A percentile compares a stretch with the other conserved stretches of the same genome.
These are phyloP conservation scores for Andrena camellia DNA, from an alignment of 2,888 invertebrate species.

Conservation along the genomic window DNA sequence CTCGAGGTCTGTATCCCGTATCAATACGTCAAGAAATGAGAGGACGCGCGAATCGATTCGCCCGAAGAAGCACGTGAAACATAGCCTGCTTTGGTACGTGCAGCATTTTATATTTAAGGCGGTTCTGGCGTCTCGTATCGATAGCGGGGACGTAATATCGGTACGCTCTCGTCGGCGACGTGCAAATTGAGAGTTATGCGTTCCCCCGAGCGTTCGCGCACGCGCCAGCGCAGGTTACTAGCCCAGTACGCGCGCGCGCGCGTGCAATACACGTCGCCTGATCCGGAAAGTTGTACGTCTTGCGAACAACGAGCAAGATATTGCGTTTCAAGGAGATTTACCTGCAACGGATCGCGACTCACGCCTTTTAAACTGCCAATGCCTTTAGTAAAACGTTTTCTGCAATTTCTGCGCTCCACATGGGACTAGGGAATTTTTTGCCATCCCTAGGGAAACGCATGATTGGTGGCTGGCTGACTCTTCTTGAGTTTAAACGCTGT, in stretches of 20 bases:
- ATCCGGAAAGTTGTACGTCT: conserved; percentile 62
- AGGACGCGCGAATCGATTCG: conserved; percentile 3
- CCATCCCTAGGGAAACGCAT: background rate
- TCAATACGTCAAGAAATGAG: too few species aligned
- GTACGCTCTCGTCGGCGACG: conserved; percentile 38
- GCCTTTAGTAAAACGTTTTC: background rate
- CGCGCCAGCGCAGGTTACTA: conserved; percentile 44
- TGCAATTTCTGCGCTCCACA: background rate
- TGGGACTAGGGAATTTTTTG: background rate
- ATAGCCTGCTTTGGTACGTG: conserved; percentile 44
- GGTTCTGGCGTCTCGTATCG: conserved; percentile 40
- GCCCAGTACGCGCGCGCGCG: background rate
- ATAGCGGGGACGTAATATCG: conserved; percentile 63
- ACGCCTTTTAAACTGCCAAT: conserved; percentile 12
- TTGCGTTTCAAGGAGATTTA: conserved; percentile 69
- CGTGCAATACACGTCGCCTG: conserved; percentile 59
- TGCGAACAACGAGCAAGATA: conserved; percentile 61
- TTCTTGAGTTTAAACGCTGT: too few species aligned
- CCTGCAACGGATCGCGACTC: conserved; percentile 36
- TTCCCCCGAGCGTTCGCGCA: conserved; percentile 48
- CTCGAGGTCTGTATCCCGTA: too few species aligned
- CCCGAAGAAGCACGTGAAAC: conserved; percentile 13
- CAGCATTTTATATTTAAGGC: conserved; percentile 58
- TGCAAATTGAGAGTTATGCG: conserved; percentile 71
- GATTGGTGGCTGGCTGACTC: too few species aligned